These are phyloP conservation scores for Cheumatopsyche charites DNA, from an alignment of 1,140 invertebrate species.

Conservation along the genomic window DNA sequence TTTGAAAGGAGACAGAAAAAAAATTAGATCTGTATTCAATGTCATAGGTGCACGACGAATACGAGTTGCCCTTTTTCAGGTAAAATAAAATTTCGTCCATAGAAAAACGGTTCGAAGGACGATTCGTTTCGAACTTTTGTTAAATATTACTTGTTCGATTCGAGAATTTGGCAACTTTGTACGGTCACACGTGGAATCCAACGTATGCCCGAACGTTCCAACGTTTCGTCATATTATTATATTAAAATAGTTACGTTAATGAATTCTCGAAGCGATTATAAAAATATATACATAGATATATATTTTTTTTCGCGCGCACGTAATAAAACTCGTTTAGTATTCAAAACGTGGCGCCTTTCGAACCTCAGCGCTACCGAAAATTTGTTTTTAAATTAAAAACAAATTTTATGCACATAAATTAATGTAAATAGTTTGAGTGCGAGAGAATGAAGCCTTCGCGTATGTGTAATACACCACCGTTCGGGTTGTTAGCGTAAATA, in stretches of 20 bases:
- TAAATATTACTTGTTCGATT: too few species aligned
- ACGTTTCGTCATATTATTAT: too few species aligned
- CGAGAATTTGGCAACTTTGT: too few species aligned
- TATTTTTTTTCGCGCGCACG: background rate
- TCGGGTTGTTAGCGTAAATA: too few species aligned
- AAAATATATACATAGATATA: background rate
- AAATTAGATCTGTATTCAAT: conserved; percentile 31
- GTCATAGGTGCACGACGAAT: conserved; percentile 43
- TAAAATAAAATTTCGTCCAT: conserved; percentile 2
- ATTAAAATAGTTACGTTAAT: conserved; percentile 17
- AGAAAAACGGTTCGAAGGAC: too few species aligned
- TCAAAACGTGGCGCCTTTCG: background rate
- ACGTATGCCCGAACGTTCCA: too few species aligned
- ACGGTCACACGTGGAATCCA: too few species aligned
- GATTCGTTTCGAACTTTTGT: too few species aligned
- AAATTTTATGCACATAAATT: conserved; percentile 20
- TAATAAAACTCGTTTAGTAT: conserved; percentile 10
- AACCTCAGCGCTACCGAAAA: background rate
- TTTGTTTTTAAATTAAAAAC: conserved; percentile 13
- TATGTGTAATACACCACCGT: too few species aligned
- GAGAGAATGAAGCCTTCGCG: background rate
- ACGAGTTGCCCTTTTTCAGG: conserved; percentile 44
- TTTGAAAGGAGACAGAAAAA: too few species aligned
- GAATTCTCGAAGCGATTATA: conserved; percentile 10
- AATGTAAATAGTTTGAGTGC: background rate